A percentile compares a stretch with the other conserved stretches of the same genome.
Evolutionary conservation across 1,140 invertebrate species (phyloP).

Genomic region (Euwallacea similis): DNA sequence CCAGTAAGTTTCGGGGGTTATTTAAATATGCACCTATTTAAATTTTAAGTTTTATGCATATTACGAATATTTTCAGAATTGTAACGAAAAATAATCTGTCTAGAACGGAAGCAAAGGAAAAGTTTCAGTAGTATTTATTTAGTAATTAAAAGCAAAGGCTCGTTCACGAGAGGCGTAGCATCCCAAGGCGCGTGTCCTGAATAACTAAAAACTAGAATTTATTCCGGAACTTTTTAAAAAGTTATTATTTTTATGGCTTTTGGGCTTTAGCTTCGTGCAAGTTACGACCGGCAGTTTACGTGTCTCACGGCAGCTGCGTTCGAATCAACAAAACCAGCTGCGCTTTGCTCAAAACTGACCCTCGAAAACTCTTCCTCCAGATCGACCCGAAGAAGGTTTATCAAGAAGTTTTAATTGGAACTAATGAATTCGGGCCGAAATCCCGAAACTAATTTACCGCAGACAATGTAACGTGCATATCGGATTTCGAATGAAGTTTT

Average conservation of each 20-base stretch:
- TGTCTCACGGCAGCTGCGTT: not conserved
- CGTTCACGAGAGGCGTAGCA: not conserved
- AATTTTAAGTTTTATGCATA: too few relatives aligned
- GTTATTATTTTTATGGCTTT: constrained; percentile 25
- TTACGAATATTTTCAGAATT: too few relatives aligned
- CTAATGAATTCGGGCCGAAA: too few relatives aligned
- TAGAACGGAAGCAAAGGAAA: too few relatives aligned
- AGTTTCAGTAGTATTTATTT: too few relatives aligned
- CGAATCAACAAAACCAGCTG: too few relatives aligned
- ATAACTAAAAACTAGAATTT: constrained; percentile 20
- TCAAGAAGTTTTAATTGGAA: too few relatives aligned
- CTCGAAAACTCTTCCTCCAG: not conserved
- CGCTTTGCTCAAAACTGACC: not conserved
- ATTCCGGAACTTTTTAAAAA: constrained; percentile 26
- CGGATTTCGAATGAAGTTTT: too few relatives aligned
- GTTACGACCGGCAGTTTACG: not conserved
- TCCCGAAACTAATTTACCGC: too few relatives aligned
- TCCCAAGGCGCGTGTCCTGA: constrained; percentile 1
- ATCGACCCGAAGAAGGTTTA: too few relatives aligned
- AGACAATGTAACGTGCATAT: too few relatives aligned
- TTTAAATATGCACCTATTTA: not conserved
- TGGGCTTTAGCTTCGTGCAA: constrained; percentile 19
- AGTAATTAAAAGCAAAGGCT: too few relatives aligned
- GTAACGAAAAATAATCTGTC: not conserved
- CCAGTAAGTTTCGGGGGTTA: not conserved